Percentiles rank a stretch among this genome's conserved stretches.
Evolutionary conservation across 37 sponge, comb jelly and placozoan genomes (phyloP).

Genomic region (Oopsacas minuta): DNA sequence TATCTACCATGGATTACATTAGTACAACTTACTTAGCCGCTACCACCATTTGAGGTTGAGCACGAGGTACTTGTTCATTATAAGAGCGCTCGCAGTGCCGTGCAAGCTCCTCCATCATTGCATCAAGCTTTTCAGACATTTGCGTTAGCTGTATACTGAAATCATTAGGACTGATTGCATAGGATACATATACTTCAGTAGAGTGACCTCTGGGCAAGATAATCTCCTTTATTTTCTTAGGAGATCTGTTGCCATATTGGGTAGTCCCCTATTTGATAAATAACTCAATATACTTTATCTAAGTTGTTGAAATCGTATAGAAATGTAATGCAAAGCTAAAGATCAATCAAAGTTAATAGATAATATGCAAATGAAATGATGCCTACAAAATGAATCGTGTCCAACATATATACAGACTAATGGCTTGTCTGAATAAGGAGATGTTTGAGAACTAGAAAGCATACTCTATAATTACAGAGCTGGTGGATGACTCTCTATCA

Average conservation of each 20-base stretch:
- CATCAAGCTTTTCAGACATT: not conserved
- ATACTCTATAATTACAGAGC: too few species aligned
- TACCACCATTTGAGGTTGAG: not conserved
- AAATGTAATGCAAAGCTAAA: too few species aligned
- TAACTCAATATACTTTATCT: too few species aligned
- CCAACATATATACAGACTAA: too few species aligned
- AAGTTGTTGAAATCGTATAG: too few species aligned
- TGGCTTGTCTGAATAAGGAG: too few species aligned
- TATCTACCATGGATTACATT: not conserved
- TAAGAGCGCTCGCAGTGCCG: not conserved
- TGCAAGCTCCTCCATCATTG: not conserved
- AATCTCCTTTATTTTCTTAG: not conserved
- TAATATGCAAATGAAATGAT: too few species aligned
- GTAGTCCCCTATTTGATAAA: not conserved
- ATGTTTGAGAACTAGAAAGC: too few species aligned
- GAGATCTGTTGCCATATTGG: not conserved
- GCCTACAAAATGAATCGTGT: too few species aligned
- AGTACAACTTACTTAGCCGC: not conserved
- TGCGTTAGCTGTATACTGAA: slow-evolving; percentile 6
- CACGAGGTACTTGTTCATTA: not conserved
- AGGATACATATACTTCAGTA: not conserved
- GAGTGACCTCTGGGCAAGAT: not conserved
- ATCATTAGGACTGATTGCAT: not conserved
- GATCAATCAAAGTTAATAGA: too few species aligned
- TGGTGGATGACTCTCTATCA: too few species aligned